Evolutionary conservation across 2,113 vertebrate genomes (phyloP).

Genomic region (Sitta europaea): DNA sequence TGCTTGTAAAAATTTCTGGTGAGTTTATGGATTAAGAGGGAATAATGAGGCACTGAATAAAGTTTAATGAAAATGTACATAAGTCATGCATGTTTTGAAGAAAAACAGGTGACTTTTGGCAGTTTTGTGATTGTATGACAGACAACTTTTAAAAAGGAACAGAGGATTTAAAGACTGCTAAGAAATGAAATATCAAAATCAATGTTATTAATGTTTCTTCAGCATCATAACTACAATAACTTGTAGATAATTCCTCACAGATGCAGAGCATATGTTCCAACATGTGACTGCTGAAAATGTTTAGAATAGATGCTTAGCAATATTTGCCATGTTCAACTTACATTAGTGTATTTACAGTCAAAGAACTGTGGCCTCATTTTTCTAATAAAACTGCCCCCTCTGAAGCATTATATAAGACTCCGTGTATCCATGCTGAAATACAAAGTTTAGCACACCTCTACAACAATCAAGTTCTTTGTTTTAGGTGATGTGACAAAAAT

Average conservation of each 20-base stretch:
- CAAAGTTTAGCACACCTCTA: not conserved
- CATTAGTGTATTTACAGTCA: not conserved
- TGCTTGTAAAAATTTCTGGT: not conserved
- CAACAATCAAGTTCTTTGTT: not conserved
- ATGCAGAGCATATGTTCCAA: not conserved
- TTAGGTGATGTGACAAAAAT: not conserved
- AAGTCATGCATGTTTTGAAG: not conserved
- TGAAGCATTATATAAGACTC: not conserved
- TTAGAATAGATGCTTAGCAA: not conserved
- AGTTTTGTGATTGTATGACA: not conserved
- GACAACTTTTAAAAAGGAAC: fast-evolving
- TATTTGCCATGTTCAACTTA: not conserved
- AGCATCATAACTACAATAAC: not conserved
- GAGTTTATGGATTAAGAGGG: not conserved
- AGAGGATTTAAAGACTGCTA: not conserved
- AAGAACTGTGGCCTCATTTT: not conserved
- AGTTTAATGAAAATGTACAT: not conserved
- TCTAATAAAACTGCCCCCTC: not conserved
- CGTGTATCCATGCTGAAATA: not conserved
- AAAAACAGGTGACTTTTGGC: not conserved
- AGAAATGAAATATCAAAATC: not conserved
- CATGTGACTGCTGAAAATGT: not conserved
- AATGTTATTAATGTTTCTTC: not conserved
- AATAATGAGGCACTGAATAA: not conserved
- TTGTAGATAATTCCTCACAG: not conserved